phyloP scores from a whole-genome alignment of 2,888 invertebrate genomes.

The Apamea sordens region DNA sequence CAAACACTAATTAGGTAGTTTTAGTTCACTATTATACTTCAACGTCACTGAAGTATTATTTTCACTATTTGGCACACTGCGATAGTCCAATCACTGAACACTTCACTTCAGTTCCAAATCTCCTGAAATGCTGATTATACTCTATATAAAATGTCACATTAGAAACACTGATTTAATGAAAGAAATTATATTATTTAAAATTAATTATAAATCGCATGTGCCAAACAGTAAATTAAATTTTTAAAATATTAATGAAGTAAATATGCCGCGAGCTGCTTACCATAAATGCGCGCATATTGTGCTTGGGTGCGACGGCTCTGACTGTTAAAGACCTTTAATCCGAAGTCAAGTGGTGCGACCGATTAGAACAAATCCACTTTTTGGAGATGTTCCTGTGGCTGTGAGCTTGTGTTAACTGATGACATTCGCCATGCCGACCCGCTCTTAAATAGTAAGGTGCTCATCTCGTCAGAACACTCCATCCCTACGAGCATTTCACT shows the following conservation, averaged over 20 bases:
- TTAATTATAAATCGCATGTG: slow-evolving; percentile 77
- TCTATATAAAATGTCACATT: slow-evolving; percentile 60
- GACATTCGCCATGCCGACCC: slow-evolving; percentile 87
- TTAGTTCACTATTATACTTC: slow-evolving; percentile 61
- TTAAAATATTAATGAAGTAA: slow-evolving; percentile 50
- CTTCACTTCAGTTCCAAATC: slow-evolving; percentile 77
- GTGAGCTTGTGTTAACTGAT: slow-evolving; percentile 88
- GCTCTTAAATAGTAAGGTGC: slow-evolving; percentile 89
- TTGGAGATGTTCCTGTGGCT: slow-evolving; percentile 86
- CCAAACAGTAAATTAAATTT: slow-evolving; percentile 74
- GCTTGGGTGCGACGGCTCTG: slow-evolving; percentile 74
- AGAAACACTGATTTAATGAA: slow-evolving; percentile 58
- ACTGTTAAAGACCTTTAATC: slow-evolving; percentile 76
- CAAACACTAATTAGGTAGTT: slow-evolving; percentile 43
- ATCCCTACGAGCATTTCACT: slow-evolving; percentile 90
- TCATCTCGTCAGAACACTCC: slow-evolving; percentile 89
- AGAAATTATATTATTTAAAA: slow-evolving; percentile 42
- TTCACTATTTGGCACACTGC: slow-evolving; percentile 78
- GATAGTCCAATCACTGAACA: slow-evolving; percentile 77
- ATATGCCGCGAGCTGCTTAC: slow-evolving; percentile 83
- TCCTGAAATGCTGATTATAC: slow-evolving; percentile 69
- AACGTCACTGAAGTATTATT: slow-evolving; percentile 59
- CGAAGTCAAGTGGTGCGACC: slow-evolving; percentile 67
- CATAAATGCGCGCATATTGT: slow-evolving; percentile 88
- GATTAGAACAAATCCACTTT: slow-evolving; percentile 77